These are phyloP conservation scores for Mustelus asterias DNA, from an alignment of 2,113 vertebrate genomes.

Conservation along the genomic window DNA sequence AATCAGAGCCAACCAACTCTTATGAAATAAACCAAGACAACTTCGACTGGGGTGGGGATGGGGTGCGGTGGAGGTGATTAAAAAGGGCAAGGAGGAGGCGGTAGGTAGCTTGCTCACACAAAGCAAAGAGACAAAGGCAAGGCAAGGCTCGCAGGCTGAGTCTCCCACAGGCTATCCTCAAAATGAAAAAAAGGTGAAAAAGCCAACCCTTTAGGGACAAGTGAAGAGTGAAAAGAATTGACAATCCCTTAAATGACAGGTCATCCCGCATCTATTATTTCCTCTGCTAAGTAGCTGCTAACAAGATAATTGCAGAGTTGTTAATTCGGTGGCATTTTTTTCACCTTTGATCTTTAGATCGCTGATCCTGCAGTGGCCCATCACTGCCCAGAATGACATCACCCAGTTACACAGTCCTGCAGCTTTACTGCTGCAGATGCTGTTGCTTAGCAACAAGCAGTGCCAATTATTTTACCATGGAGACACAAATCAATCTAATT, in stretches of 20 bases:
- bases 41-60: too few relatives aligned
- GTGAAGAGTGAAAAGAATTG: neutral
- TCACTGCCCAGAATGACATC: conserved; percentile 62
- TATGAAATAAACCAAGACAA: too few relatives aligned
- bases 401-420: conserved; percentile 57
- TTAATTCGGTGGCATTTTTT: neutral
- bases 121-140: too few relatives aligned
- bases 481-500: conserved; percentile 61
- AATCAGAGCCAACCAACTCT: too few relatives aligned
- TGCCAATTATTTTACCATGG: conserved; percentile 74
- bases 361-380: conserved; percentile 46
- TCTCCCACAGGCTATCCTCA: neutral
- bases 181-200: neutral
- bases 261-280: neutral
- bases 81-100: too few relatives aligned
- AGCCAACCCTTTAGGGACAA: neutral
- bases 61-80: too few relatives aligned
- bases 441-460: conserved; percentile 85
- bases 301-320: conserved; percentile 47
- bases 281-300: conserved; percentile 51
- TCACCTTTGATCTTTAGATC: conserved; percentile 34
- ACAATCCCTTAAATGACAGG: neutral
- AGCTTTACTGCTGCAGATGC: conserved; percentile 64
- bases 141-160: neutral
- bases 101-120: too few relatives aligned